Conservation (phyloP, 2,113 vertebrate species). For the Mus pahari region DNA sequence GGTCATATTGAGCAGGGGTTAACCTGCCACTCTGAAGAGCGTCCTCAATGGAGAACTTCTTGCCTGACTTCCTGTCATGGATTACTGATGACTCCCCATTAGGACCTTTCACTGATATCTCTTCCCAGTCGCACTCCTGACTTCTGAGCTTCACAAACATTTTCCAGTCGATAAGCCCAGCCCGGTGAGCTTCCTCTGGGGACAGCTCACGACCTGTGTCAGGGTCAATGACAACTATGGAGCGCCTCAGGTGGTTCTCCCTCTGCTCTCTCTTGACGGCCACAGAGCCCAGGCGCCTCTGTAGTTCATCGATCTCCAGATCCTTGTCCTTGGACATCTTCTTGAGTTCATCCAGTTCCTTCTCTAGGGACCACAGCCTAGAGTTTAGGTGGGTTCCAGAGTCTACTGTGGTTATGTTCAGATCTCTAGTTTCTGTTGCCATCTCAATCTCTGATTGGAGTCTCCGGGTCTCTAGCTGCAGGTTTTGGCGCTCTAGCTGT, state of each 20-base stretch:
- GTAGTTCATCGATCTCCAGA: slow-evolving; percentile 92
- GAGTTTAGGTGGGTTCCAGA: slow-evolving; percentile 90
- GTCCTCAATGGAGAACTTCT: slow-evolving; percentile 96
- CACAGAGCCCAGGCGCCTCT: slow-evolving; percentile 91
- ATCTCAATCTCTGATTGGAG: slow-evolving; percentile 95
- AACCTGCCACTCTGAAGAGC: slow-evolving; percentile 92
- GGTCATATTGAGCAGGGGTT: slow-evolving; percentile 91
- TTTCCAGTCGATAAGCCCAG: slow-evolving; percentile 96
- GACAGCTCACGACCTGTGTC: slow-evolving; percentile 96
- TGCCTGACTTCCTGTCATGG: slow-evolving; percentile 96
- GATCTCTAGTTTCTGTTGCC: slow-evolving; percentile 92
- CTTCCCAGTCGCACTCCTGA: slow-evolving; percentile 99
- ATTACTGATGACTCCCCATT: slow-evolving; percentile 94
- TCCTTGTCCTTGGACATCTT: slow-evolving; percentile 93
- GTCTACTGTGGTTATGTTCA: slow-evolving; percentile 85
- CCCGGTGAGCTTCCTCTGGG: slow-evolving; percentile 95
- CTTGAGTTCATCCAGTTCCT: slow-evolving; percentile 92
- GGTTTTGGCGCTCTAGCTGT: slow-evolving; percentile 94
- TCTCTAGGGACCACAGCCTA: slow-evolving; percentile 92
- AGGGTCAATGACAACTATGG: slow-evolving; percentile 97
- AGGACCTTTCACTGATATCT: slow-evolving; percentile 95
- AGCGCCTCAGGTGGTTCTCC: slow-evolving; percentile 95
- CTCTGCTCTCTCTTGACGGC: slow-evolving; percentile 95
- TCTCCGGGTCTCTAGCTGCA: slow-evolving; percentile 93
- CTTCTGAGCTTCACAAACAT: slow-evolving; percentile 97